Evolutionary conservation across 2,113 vertebrate genomes (phyloP), one percentile per base, ranked within the genome.

Genomic region (Actenoides hombroni): DNA sequence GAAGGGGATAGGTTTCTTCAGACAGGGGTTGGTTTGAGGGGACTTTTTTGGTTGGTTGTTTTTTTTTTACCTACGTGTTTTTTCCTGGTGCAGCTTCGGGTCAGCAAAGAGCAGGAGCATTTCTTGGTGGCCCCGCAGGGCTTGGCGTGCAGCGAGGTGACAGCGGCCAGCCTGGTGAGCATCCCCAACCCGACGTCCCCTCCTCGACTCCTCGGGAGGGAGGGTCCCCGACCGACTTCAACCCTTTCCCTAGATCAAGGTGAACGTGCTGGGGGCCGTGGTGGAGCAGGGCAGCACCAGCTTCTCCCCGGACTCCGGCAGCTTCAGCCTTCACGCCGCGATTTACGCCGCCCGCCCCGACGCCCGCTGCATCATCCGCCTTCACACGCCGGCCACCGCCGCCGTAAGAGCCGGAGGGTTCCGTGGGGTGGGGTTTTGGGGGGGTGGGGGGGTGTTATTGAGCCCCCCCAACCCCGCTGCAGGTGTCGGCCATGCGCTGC

Each of bases 91-190:
- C 97, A 99, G 99, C 97, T 99, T 83, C 98, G 99, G 74, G 99
- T 99, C 49, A 99, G 98, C 98, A 99, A 99, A 97, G 99, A 99
- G 85, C 99, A 99, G 95, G 99, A 99, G 80, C 99, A 99, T 65
- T 99, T 99, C 97, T 94, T 99, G 95, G 98, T 99, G 84, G 98
- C 99, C 91, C 99, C 99, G 0, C 98, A 98, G 6, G 99, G 99
- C 28, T 96, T 99, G 84, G 97, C 98, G 2, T 99, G 98, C 94
- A 98, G 98, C 6, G 99, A 99, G 95, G 99, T 99, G 95, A 99
- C 99, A 0, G 99, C 99, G 0, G 99, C 99, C 87, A 99, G 98
- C 96, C 97, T 99, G 98, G 99, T 99, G 95, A 99, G 99, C 44
- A 53, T 33, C n/a, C n/a, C n/a, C n/a, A n/a, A n/a, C n/a, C n/a